Conservation (phyloP, 1,140 invertebrate species). For the Harlomillsia oculata region DNA sequence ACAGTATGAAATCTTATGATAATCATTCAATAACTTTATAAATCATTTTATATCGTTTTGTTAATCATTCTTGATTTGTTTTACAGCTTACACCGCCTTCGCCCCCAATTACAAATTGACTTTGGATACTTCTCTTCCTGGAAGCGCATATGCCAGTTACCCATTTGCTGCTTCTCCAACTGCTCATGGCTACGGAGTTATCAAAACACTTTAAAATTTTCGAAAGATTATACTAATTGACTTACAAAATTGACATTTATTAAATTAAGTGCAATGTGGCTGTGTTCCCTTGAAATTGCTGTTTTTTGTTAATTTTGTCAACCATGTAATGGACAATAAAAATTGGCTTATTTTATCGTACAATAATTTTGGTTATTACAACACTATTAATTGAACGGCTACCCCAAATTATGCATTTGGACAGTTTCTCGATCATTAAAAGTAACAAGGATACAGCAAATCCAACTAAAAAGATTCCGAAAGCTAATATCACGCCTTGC, state of each 20-base stretch:
- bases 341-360: too few relatives aligned
- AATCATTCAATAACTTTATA: neutral
- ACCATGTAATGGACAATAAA: too few relatives aligned
- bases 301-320: too few relatives aligned
- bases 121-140: conserved; percentile 26
- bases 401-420: too few relatives aligned
- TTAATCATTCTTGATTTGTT: neutral
- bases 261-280: too few relatives aligned
- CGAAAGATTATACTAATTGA: neutral
- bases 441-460: neutral
- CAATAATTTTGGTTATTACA: too few relatives aligned
- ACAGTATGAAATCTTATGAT: neutral
- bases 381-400: too few relatives aligned
- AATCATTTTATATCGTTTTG: neutral
- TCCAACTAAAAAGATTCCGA: neutral
- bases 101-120: conserved; percentile 22
- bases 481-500: neutral
- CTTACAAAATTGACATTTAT: neutral
- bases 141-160: conserved; percentile 18
- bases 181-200: conserved; percentile 26
- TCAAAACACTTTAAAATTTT: conserved; percentile 10
- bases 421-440: too few relatives aligned
- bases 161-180: conserved; percentile 25
- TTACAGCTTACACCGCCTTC: conserved; percentile 11
- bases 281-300: too few relatives aligned